Percentiles rank a stretch among this genome's conserved stretches.
Conservation (phyloP, 2,888 invertebrate species). For the Pammene aurita region DNA sequence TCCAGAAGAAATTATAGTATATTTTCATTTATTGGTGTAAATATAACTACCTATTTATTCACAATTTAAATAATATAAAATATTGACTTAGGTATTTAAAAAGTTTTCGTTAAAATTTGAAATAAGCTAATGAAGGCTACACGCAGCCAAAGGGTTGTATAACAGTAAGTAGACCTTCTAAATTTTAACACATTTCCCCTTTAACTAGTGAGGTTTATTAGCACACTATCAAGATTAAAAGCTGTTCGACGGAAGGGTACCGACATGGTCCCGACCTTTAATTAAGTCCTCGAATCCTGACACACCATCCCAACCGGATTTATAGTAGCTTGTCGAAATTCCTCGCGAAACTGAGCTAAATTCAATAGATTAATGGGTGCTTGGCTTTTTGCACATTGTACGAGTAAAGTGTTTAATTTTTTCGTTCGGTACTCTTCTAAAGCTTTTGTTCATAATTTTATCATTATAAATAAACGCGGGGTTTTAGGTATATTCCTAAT, state of each 20-base stretch:
- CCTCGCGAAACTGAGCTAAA: conserved; percentile 49
- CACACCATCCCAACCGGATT: conserved; percentile 53
- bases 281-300: conserved; percentile 65
- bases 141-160: conserved; percentile 38
- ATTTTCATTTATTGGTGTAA: no score
- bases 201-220: conserved; percentile 65
- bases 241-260: conserved; percentile 53
- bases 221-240: conserved; percentile 68
- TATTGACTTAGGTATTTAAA: no score
- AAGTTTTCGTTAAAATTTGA: background rate
- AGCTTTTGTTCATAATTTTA: no score
- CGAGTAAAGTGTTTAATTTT: background rate
- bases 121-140: background rate
- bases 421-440: no score
- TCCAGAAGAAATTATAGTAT: no score
- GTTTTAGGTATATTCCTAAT: no score
- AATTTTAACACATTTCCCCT: conserved; percentile 42
- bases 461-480: no score
- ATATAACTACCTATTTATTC: no score
- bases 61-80: no score
- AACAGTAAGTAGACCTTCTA: conserved; percentile 44
- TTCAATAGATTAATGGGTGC: conserved; percentile 31
- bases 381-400: conserved; percentile 11
- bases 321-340: conserved; percentile 60
- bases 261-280: conserved; percentile 60